Evolutionary conservation across 1,140 invertebrate species (phyloP).

Genomic region (Heliothis virescens): DNA sequence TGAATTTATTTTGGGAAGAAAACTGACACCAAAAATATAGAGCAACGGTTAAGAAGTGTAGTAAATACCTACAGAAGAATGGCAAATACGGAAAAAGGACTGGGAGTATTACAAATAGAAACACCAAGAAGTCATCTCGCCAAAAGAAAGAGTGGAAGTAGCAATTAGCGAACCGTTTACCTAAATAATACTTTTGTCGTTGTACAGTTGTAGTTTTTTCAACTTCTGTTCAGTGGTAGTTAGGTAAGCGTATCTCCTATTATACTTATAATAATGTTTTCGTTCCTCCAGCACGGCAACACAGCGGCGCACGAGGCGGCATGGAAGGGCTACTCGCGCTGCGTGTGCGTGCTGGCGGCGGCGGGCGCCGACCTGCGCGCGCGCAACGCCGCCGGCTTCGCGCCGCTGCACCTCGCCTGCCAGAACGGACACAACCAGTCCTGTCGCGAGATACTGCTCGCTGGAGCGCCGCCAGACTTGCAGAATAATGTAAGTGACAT

Average conservation of each 20-base stretch:
- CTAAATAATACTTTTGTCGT: too few species aligned
- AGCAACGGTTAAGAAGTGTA: too few species aligned
- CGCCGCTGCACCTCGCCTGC: constrained; percentile 96
- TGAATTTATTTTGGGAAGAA: neutral
- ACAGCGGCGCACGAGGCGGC: constrained; percentile 97
- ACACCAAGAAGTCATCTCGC: too few species aligned
- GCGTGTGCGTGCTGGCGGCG: constrained; percentile 91
- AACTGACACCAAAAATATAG: too few species aligned
- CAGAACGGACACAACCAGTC: constrained; percentile 99
- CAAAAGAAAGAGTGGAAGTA: too few species aligned
- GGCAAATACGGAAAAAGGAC: too few species aligned
- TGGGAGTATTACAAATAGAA: too few species aligned
- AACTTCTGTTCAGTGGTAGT: neutral
- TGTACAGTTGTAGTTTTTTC: neutral
- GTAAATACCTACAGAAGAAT: too few species aligned
- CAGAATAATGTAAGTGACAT: constrained; percentile 94
- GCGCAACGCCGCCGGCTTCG: constrained; percentile 95
- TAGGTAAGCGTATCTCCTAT: neutral
- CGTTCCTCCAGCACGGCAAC: constrained; percentile 93
- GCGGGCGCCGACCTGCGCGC: constrained; percentile 90
- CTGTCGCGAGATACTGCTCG: constrained; percentile 94
- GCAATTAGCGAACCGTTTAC: too few species aligned
- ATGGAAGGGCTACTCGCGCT: constrained; percentile 97
- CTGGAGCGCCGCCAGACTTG: constrained; percentile 94
- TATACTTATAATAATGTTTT: neutral